Evolutionary conservation across 2,113 vertebrate species (phyloP).

Genomic region (Cervus canadensis): DNA sequence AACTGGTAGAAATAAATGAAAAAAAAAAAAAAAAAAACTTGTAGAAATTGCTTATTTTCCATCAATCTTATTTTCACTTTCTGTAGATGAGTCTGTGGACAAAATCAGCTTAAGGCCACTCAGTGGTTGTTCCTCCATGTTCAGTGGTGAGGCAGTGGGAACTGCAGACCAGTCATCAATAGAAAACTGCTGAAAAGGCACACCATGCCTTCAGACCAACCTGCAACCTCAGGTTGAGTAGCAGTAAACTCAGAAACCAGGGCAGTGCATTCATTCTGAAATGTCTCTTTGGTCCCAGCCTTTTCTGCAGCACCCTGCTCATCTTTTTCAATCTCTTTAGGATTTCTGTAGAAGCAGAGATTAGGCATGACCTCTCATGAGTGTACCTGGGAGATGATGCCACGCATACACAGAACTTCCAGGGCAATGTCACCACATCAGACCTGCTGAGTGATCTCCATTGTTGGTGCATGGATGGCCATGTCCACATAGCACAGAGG

Average conservation of each 20-base stretch:
- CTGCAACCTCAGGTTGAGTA: not conserved
- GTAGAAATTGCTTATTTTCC: not conserved
- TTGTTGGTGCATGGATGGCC: not conserved
- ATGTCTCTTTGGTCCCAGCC: not conserved
- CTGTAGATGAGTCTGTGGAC: not conserved
- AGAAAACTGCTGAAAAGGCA: not conserved
- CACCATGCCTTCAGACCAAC: not conserved
- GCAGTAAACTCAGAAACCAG: not conserved
- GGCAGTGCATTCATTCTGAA: not conserved
- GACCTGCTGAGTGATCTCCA: not conserved
- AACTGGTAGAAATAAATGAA: too few relatives aligned
- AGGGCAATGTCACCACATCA: rapidly evolving
- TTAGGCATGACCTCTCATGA: too few relatives aligned
- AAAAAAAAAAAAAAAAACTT: not conserved
- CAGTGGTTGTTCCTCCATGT: not conserved
- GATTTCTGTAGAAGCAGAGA: not conserved
- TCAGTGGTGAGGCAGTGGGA: not conserved
- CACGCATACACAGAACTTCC: not conserved
- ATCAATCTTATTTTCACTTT: not conserved
- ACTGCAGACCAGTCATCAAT: not conserved
- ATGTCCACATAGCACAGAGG: not conserved
- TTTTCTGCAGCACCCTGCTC: not conserved
- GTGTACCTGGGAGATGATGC: not conserved
- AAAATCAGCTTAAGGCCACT: not conserved
- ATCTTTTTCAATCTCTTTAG: not conserved